These are phyloP conservation scores for Tachypleus tridentatus DNA, from an alignment of 1,140 invertebrate genomes.

Conservation along the genomic window DNA sequence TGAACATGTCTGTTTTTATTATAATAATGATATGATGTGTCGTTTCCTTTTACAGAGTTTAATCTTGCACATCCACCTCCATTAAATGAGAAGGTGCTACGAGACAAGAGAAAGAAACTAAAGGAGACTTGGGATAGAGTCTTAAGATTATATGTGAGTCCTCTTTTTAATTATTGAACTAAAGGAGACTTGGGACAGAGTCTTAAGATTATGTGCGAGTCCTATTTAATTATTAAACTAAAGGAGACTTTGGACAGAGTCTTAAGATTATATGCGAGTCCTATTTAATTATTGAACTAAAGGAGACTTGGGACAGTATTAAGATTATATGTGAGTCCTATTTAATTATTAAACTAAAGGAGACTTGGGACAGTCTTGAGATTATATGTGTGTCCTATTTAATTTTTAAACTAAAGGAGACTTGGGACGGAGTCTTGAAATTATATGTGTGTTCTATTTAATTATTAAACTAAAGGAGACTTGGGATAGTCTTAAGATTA, in stretches of 20 bases:
- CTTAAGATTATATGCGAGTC: too few relatives aligned
- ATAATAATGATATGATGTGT: too few relatives aligned
- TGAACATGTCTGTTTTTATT: too few relatives aligned
- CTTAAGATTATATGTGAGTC: conserved; percentile 92
- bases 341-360: conserved; percentile 90
- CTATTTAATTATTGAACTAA: too few relatives aligned
- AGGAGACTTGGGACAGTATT: too few relatives aligned
- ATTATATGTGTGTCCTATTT: conserved; percentile 97
- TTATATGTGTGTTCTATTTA: conserved; percentile 19
- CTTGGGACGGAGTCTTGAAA: conserved; percentile 28
- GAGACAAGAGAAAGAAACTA: conserved; percentile 91
- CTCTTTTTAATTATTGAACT: conserved; percentile 1
- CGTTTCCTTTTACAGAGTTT: conserved; percentile 51
- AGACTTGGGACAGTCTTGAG: conserved; percentile 85
- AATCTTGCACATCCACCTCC: conserved; percentile 87
- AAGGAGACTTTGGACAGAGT: conserved; percentile 13
- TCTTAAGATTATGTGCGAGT: conserved; percentile 22
- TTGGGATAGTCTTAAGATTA: conserved; percentile 1
- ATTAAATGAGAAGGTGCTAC: conserved; percentile 89
- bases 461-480: not conserved
- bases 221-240: conserved; percentile 4
- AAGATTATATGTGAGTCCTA: too few relatives aligned
- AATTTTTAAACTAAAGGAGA: too few relatives aligned
- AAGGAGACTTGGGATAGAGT: conserved; percentile 90
- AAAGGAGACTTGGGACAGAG: conserved; percentile 8